Percentiles rank a stretch among this genome's conserved stretches.
These are phyloP conservation scores for Drosophila pullipes DNA, from an alignment of 2,888 invertebrate species.

Conservation along the genomic window DNA sequence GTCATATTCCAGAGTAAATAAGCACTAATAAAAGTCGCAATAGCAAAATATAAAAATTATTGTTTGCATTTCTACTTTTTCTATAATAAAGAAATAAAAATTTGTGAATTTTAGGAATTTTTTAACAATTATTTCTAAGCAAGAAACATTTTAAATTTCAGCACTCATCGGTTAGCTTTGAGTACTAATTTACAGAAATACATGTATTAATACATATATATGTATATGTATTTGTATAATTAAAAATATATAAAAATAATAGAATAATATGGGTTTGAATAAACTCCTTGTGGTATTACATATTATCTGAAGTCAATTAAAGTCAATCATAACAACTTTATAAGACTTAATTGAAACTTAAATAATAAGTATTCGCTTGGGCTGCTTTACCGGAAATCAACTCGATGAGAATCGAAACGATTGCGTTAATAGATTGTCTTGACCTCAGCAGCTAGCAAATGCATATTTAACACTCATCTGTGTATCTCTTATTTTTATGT, in stretches of 20 bases:
- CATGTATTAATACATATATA: too few relatives aligned
- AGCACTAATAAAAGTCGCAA: fast-evolving
- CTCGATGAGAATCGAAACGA: neutral
- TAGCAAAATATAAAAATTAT: neutral
- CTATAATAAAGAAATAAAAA: neutral
- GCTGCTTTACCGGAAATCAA: slow-evolving; percentile 1
- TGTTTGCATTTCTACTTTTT: neutral
- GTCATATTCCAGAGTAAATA: neutral
- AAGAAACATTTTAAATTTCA: too few relatives aligned
- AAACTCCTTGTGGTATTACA: neutral
- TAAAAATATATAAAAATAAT: neutral
- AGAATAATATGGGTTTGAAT: neutral
- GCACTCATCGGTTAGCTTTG: too few relatives aligned
- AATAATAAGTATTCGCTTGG: neutral
- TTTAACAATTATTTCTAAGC: too few relatives aligned
- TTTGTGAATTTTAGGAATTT: neutral
- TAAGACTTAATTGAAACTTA: neutral
- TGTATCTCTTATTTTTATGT: slow-evolving; percentile 58
- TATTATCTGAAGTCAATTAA: neutral
- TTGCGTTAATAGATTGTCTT: slow-evolving; percentile 25
- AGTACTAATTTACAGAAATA: too few relatives aligned
- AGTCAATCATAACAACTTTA: neutral
- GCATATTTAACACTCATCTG: slow-evolving; percentile 35
- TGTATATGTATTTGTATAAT: too few relatives aligned
- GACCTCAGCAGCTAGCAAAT: slow-evolving; percentile 29